phyloP scores from a whole-genome alignment of 1,140 invertebrate genomes.

The Gerris buenoi region DNA sequence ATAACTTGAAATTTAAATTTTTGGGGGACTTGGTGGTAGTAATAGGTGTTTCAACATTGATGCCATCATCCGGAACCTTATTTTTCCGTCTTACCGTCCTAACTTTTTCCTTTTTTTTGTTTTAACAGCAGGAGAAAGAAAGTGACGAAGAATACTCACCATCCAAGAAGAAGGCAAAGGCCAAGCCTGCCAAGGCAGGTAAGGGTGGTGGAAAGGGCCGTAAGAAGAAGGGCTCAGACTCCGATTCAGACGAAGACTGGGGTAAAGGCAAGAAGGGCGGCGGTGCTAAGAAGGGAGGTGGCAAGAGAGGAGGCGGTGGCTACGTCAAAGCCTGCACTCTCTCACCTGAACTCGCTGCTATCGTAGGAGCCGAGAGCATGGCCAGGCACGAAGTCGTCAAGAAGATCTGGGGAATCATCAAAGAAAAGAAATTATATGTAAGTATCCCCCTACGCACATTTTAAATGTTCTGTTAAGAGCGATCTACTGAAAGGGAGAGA shows the following conservation, averaged over 20 bases:
- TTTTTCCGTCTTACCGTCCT: too few species aligned
- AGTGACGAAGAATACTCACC: constrained; percentile 53
- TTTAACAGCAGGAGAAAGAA: constrained; percentile 33
- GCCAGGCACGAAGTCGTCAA: constrained; percentile 85
- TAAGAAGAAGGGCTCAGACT: constrained; percentile 57
- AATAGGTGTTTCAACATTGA: too few species aligned
- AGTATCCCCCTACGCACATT: too few species aligned
- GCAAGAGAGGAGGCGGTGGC: constrained; percentile 45
- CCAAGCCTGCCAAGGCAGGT: constrained; percentile 32
- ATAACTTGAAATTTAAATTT: too few species aligned
- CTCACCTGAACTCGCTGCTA: constrained; percentile 66
- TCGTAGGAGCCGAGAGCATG: constrained; percentile 72
- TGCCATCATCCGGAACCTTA: too few species aligned
- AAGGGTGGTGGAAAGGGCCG: constrained; percentile 36
- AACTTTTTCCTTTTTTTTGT: neutral
- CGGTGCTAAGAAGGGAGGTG: constrained; percentile 30
- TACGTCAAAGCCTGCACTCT: constrained; percentile 68
- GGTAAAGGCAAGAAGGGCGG: constrained; percentile 38
- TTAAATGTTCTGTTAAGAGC: neutral
- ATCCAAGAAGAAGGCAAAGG: constrained; percentile 41
- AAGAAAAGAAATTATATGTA: constrained; percentile 75
- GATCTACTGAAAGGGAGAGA: neutral
- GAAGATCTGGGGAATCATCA: constrained; percentile 81
- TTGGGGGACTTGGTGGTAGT: too few species aligned
- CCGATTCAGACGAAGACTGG: constrained; percentile 64